These are phyloP conservation scores for Verasper variegatus DNA, from an alignment of 2,113 vertebrate genomes.

Conservation along the genomic window DNA sequence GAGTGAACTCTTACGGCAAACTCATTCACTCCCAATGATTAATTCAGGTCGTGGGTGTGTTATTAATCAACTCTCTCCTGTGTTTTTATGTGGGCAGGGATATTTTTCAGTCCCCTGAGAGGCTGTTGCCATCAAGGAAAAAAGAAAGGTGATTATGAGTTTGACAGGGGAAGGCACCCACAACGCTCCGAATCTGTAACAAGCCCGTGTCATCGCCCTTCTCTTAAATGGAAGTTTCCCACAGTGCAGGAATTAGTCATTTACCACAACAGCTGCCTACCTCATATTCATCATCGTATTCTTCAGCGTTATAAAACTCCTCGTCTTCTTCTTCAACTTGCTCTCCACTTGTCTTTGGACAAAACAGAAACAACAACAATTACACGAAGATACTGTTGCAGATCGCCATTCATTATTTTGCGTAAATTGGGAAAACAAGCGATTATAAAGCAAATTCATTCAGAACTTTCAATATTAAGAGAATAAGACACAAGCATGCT, in stretches of 20 bases:
- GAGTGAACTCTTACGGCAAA: constrained; percentile 35
- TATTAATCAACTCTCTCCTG: constrained; percentile 61
- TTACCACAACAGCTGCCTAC: constrained; percentile 55
- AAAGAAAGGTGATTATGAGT: constrained; percentile 18
- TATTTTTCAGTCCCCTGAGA: constrained; percentile 31
- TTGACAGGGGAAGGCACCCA: constrained; percentile 47
- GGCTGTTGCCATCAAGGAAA: neutral
- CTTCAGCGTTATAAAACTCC: constrained; percentile 60
- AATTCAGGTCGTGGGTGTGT: constrained; percentile 64
- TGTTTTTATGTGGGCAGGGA: constrained; percentile 45
- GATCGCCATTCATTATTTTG: neutral
- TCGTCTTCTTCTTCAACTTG: constrained; percentile 55
- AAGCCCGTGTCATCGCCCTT: constrained; percentile 35
- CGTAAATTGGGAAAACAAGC: constrained; percentile 4
- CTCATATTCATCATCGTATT: constrained; percentile 76
- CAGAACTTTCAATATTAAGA: constrained; percentile 19
- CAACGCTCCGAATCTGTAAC: constrained; percentile 28
- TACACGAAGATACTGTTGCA: neutral
- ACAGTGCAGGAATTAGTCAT: constrained; percentile 42
- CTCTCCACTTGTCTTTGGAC: constrained; percentile 48
- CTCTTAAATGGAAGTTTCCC: constrained; percentile 36
- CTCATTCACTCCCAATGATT: constrained; percentile 52
- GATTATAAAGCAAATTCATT: constrained; percentile 37
- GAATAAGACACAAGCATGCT: constrained; percentile 57
- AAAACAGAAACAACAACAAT: constrained; percentile 12